A percentile compares a stretch with the other conserved stretches of the same genome.
These are phyloP conservation scores for Brenthis daphne DNA, from an alignment of 2,888 invertebrate genomes.

Conservation along the genomic window DNA sequence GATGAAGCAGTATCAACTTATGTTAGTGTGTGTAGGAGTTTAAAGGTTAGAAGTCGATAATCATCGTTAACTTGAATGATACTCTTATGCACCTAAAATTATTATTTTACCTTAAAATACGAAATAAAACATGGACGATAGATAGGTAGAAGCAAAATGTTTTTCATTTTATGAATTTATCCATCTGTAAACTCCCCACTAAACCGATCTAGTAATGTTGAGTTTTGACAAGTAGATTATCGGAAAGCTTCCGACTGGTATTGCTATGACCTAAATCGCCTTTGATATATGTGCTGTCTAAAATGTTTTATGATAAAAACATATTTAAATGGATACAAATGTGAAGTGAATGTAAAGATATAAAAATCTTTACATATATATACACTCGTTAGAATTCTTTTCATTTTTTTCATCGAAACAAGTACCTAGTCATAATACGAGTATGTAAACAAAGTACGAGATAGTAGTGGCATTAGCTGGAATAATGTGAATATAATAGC, in stretches of 20 bases:
- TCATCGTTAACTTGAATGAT: no score
- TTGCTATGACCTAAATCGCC: constrained; percentile 57
- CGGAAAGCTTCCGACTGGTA: constrained; percentile 56
- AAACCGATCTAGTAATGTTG: constrained; percentile 40
- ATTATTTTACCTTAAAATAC: no score
- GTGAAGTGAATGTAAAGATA: not conserved
- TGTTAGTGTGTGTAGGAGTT: no score
- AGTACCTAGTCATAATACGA: not conserved
- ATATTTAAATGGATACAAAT: constrained; percentile 1
- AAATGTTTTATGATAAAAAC: constrained; percentile 38
- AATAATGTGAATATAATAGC: not conserved
- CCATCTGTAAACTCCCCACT: constrained; percentile 27
- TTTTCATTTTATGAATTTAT: constrained; percentile 13
- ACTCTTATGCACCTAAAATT: no score
- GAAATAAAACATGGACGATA: no score
- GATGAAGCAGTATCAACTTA: no score
- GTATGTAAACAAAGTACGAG: not conserved
- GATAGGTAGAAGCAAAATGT: not conserved
- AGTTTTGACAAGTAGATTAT: constrained; percentile 70
- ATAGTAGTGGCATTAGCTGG: not conserved
- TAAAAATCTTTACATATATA: not conserved
- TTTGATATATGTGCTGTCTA: constrained; percentile 38
- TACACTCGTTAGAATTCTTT: not conserved
- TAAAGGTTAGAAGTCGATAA: no score
- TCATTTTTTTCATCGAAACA: not conserved